Base-by-base conservation (phyloP, 2,888 invertebrate species). In the Eupithecia centaureata region DNA sequence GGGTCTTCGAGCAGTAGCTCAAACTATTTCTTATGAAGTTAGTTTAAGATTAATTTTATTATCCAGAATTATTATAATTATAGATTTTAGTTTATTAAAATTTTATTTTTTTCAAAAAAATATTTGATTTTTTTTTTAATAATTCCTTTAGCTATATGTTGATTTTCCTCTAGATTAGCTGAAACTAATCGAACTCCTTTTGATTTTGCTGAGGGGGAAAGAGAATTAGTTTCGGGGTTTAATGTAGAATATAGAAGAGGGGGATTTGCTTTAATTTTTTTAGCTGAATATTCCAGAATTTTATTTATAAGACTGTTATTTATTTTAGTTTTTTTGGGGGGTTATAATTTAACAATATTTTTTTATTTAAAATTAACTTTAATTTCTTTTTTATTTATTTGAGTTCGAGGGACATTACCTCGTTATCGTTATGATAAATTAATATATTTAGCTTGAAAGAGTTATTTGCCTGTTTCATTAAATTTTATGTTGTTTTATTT, bases 171-270 rank as follows among this genome's bases (percentile, higher is more conserved):
- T 59, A 94, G 92, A 77, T 94, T 96, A 84, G 96, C 95, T 8
- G 96, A 96, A 86, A 95, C 95, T 81, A 96, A 96, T 94, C 96
- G 95, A 0, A 95, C 95, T 78, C 95, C 96, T 52, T 96, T 96
- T 95, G 96, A 96, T 95, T 96, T 96, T 95, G 95, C 96, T 62
- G 96, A 96, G 65, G 96, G 96, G 0, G 96, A 96, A 77, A 96
- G 96, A 70, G 96, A 97, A 76, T 94, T 96, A 88, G 96, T 96
- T 76, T 96, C 96, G 1, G 96, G 96, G 0, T 96, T 96, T 95
- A 96, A 96, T 95, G 90, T 95, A 75, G 96, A 97, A 73, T 96
- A 96, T 94, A 94, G 95, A 92, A 94, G 95, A 79, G 95, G 95
- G 0, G 94, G 95, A 12, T 96, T 96, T 95, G 95, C 95, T 64